Percentiles rank a stretch among this genome's conserved stretches.
Evolutionary conservation across 2,888 invertebrate species (phyloP).

Genomic region (Monopis laevigella): DNA sequence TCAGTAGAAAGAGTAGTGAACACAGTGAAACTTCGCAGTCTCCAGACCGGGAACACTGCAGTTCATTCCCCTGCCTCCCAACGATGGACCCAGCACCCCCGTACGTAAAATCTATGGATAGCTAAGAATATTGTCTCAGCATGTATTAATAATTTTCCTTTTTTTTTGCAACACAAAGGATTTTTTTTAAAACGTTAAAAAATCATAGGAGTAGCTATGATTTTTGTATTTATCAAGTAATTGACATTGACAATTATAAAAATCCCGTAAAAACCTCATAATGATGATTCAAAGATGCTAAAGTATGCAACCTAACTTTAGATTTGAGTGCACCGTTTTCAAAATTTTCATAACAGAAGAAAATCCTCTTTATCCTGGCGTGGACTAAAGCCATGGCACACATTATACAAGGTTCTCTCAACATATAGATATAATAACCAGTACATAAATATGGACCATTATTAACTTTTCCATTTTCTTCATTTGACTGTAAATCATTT

Average conservation of each 20-base stretch:
- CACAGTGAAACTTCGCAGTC: too few species aligned
- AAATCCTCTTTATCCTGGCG: conserved; percentile 84
- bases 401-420: conserved; percentile 92
- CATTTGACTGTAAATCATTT: conserved; percentile 25
- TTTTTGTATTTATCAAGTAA: too few species aligned
- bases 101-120: too few species aligned
- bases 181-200: too few species aligned
- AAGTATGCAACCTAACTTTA: conserved; percentile 77
- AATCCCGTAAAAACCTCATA: conserved; percentile 85
- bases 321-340: conserved; percentile 77
- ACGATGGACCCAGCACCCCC: too few species aligned
- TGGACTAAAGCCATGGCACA: conserved; percentile 96
- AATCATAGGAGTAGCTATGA: too few species aligned
- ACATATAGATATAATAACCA: conserved; percentile 83
- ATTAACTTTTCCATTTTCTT: conserved; percentile 18
- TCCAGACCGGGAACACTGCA: too few species aligned
- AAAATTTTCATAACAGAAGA: conserved; percentile 70
- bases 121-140: too few species aligned
- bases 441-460: conserved; percentile 84
- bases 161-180: too few species aligned
- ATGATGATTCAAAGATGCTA: conserved; percentile 87
- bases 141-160: too few species aligned
- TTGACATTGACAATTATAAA: conserved; percentile 32
- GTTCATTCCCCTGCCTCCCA: too few species aligned
- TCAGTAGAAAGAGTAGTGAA: too few species aligned